phyloP scores from a whole-genome alignment of 2,113 vertebrate genomes.

The Chunga burmeisteri region DNA sequence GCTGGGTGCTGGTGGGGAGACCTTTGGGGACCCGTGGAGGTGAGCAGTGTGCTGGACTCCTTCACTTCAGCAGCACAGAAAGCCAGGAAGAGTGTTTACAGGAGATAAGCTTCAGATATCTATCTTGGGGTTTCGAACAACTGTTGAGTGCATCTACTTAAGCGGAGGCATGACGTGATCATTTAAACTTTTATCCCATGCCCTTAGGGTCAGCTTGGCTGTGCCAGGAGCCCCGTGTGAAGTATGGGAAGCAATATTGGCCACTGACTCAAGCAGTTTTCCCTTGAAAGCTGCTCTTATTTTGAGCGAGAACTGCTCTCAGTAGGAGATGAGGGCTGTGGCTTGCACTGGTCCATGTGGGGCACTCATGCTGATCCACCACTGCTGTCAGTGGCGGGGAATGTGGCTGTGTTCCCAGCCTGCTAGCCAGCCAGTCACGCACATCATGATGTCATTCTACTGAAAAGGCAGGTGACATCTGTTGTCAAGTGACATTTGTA shows the following conservation, averaged over 20 bases:
- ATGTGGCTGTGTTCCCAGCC: neutral
- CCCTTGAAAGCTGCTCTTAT: neutral
- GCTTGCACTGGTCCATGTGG: neutral
- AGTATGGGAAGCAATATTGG: neutral
- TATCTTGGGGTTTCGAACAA: neutral
- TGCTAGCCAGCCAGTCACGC: conserved; percentile 18
- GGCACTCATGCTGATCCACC: neutral
- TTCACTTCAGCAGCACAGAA: neutral
- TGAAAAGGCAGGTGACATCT: conserved; percentile 71
- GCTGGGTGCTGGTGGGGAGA: neutral
- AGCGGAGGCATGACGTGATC: neutral
- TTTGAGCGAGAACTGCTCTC: neutral
- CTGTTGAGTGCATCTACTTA: neutral
- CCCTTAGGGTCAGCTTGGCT: neutral
- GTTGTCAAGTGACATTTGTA: conserved; percentile 66
- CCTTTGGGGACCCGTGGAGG: neutral
- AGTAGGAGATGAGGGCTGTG: neutral
- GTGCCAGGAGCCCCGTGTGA: neutral
- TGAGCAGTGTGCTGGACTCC: rapidly evolving
- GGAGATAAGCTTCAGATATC: neutral
- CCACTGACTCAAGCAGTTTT: neutral
- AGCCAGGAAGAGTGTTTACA: neutral
- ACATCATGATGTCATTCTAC: conserved; percentile 70
- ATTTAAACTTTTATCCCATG: neutral
- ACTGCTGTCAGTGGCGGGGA: neutral